Evolutionary conservation across 2,113 vertebrate species (phyloP).

Genomic region (Ia io): DNA sequence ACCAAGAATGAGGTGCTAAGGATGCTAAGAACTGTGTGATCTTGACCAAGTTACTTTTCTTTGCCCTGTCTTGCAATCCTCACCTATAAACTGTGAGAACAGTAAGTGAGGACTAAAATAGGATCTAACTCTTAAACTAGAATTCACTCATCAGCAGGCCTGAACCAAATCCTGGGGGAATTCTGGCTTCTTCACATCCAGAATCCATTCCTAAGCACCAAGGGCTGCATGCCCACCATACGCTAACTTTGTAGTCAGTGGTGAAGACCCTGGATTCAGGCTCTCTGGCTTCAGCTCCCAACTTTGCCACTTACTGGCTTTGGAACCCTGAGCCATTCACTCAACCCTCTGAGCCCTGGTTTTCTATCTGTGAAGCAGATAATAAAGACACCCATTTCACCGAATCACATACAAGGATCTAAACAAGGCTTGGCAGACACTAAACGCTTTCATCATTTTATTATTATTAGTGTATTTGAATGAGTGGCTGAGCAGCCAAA

Average conservation of each 20-base stretch:
- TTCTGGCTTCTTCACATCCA: background rate
- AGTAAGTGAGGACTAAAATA: background rate
- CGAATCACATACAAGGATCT: background rate
- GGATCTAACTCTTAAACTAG: background rate
- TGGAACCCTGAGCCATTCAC: background rate
- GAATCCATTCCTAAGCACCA: background rate
- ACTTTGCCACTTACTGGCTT: background rate
- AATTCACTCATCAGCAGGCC: background rate
- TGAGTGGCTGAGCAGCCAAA: background rate
- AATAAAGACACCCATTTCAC: background rate
- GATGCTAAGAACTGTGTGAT: background rate
- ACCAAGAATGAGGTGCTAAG: background rate
- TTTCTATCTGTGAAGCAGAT: background rate
- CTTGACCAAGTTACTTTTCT: background rate
- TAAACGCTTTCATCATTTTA: background rate
- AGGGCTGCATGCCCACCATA: background rate
- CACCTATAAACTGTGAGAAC: background rate
- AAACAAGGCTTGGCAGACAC: background rate
- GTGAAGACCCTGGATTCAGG: background rate
- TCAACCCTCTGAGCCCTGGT: background rate
- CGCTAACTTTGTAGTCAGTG: too few species aligned
- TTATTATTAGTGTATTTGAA: background rate
- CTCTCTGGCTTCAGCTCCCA: background rate
- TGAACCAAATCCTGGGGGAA: background rate
- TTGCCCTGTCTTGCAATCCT: background rate